Conservation (phyloP, 2,113 vertebrate genomes). For the Beaufortia kweichowensis region DNA sequence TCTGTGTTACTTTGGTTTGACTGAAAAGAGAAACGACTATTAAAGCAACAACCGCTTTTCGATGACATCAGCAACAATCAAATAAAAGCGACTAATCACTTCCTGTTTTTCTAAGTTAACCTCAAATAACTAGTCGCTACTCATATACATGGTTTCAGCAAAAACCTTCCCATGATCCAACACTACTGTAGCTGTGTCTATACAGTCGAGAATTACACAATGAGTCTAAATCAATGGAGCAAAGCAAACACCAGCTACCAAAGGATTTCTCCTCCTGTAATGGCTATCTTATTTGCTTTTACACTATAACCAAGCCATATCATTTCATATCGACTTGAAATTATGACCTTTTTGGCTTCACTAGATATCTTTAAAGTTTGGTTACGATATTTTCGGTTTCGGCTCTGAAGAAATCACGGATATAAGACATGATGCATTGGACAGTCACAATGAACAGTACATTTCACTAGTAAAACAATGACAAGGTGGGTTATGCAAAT, state of each 20-base stretch:
- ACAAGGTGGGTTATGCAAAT: conserved; percentile 60
- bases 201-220: conserved; percentile 59
- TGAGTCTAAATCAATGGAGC: conserved; percentile 59
- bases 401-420: conserved; percentile 81
- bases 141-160: conserved; percentile 43
- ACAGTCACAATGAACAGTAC: conserved; percentile 90
- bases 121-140: conserved; percentile 60
- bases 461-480: conserved; percentile 86
- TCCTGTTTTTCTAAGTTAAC: conserved; percentile 56
- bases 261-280: conserved; percentile 85
- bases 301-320: conserved; percentile 95
- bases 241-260: conserved; percentile 76
- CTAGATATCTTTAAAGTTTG: conserved; percentile 99
- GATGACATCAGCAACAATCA: conserved; percentile 69
- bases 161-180: conserved; percentile 38
- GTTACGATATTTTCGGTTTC: conserved; percentile 97
- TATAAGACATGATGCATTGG: conserved; percentile 82
- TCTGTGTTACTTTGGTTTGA: conserved; percentile 99
- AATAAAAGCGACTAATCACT: conserved; percentile 47
- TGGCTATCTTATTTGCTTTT: conserved; percentile 97
- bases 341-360: conserved; percentile 98
- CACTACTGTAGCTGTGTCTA: conserved; percentile 37
- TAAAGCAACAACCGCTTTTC: conserved; percentile 82
- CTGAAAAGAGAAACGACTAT: conserved; percentile 87
- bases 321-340: conserved; percentile 97